Evolutionary conservation across 2,888 invertebrate genomes (phyloP).

Genomic region (Drosophila suboccidentalis): DNA sequence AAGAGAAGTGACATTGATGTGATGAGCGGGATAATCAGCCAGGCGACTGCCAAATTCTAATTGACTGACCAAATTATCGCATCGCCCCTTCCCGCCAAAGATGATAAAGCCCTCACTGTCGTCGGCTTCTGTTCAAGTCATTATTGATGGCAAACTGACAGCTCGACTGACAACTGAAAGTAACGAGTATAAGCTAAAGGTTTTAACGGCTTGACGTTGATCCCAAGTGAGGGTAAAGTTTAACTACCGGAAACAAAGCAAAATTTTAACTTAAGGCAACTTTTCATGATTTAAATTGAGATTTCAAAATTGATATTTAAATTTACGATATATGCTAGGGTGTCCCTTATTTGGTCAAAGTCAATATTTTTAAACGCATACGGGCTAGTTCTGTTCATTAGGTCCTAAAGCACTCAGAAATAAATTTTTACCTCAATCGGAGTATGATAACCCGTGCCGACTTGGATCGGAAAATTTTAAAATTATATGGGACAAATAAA

Average conservation of each 20-base stretch:
- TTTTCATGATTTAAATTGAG: not conserved
- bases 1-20: slow-evolving; percentile 26
- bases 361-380: too few species aligned
- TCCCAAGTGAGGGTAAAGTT: not conserved
- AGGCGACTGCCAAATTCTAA: slow-evolving; percentile 25
- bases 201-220: slow-evolving; percentile 3
- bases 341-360: too few species aligned
- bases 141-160: slow-evolving; percentile 45
- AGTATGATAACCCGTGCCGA: too few species aligned
- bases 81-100: not conserved
- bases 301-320: slow-evolving; percentile 2
- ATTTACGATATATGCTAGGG: too few species aligned
- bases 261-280: not conserved
- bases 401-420: too few species aligned
- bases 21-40: slow-evolving; percentile 45
- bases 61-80: slow-evolving; percentile 40
- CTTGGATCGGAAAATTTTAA: too few species aligned
- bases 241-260: not conserved
- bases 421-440: too few species aligned
- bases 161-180: slow-evolving; percentile 15
- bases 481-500: too few species aligned
- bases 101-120: slow-evolving; percentile 2
- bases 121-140: slow-evolving; percentile 14
- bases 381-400: too few species aligned
- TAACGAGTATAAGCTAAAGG: slow-evolving; percentile 8